Conservation (phyloP, 2,797 vertebrate species). For the Phyllotis vaccarum region DNA sequence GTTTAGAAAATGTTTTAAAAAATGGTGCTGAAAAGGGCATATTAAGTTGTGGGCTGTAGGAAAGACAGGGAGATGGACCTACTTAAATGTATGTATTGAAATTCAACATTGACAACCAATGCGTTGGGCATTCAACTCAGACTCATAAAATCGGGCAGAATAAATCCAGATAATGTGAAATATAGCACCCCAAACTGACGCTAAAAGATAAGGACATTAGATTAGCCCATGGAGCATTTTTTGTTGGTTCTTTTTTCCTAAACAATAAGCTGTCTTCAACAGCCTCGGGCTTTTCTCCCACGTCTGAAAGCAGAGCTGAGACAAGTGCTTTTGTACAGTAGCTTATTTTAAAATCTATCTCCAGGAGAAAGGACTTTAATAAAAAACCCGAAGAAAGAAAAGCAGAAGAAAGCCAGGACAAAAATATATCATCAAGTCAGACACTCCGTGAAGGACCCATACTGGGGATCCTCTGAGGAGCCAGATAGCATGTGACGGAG, state of each 20-base stretch:
- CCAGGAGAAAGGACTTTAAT: not conserved
- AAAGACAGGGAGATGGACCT: constrained; percentile 1
- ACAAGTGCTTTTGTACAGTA: not conserved
- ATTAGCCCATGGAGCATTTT: not conserved
- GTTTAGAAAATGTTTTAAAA: constrained; percentile 47
- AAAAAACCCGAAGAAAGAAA: not conserved
- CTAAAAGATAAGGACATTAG: not conserved
- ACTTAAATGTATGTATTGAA: constrained; percentile 39
- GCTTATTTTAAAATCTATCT: constrained; percentile 39
- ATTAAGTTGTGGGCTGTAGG: not conserved
- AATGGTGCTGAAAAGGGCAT: constrained; percentile 11
- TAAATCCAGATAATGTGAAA: constrained; percentile 33
- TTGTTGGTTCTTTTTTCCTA: not conserved
- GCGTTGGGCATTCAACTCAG: not conserved
- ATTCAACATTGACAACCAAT: constrained; percentile 5
- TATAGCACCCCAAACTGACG: not conserved
- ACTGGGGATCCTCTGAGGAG: not conserved
- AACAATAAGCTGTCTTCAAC: not conserved
- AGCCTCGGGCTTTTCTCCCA: not conserved
- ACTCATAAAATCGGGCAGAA: not conserved
- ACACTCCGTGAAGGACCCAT: not conserved
- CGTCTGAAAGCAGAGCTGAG: constrained; percentile 14
- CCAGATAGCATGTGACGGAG: not conserved
- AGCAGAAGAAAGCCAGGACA: not conserved
- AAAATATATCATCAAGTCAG: not conserved